A percentile compares a stretch with the other conserved stretches of the same genome.
Evolutionary conservation across 1,140 invertebrate genomes (phyloP).

Genomic region (Zaprionus vittiger): DNA sequence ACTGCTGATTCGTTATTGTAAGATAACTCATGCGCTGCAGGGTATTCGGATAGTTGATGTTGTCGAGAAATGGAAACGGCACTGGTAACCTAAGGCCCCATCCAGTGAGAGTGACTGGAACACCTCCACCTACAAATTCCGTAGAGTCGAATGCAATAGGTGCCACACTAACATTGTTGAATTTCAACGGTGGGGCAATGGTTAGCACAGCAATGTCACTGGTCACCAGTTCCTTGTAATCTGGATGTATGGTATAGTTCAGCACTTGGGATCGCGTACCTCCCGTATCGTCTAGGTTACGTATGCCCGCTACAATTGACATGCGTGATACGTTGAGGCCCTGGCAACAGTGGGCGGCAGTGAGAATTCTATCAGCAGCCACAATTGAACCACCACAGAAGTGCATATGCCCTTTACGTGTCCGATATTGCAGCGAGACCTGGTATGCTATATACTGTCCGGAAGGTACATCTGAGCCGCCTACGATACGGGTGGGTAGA

Average conservation of each 20-base stretch:
- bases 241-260: slow-evolving; percentile 63
- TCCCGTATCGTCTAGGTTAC: slow-evolving; percentile 75
- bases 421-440: slow-evolving; percentile 73
- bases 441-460: slow-evolving; percentile 74
- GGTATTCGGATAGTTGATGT: slow-evolving; percentile 62
- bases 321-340: slow-evolving; percentile 68
- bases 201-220: slow-evolving; percentile 78
- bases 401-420: slow-evolving; percentile 50
- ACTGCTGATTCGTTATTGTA: slow-evolving; percentile 72
- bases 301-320: slow-evolving; percentile 84
- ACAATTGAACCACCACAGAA: slow-evolving; percentile 84
- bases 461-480: slow-evolving; percentile 62
- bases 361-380: slow-evolving; percentile 69
- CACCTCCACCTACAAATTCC: slow-evolving; percentile 52
- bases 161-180: slow-evolving; percentile 55
- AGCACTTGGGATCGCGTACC: slow-evolving; percentile 68
- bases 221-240: slow-evolving; percentile 67
- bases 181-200: slow-evolving; percentile 53
- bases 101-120: slow-evolving; percentile 71
- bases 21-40: slow-evolving; percentile 71
- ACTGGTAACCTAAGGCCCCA: slow-evolving; percentile 77
- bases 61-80: slow-evolving; percentile 59
- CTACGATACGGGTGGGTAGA: slow-evolving; percentile 64
- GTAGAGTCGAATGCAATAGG: slow-evolving; percentile 49
- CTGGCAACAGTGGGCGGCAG: slow-evolving; percentile 83